Conservation (phyloP, 2,888 invertebrate species). For the Diloba caeruleocephala region DNA sequence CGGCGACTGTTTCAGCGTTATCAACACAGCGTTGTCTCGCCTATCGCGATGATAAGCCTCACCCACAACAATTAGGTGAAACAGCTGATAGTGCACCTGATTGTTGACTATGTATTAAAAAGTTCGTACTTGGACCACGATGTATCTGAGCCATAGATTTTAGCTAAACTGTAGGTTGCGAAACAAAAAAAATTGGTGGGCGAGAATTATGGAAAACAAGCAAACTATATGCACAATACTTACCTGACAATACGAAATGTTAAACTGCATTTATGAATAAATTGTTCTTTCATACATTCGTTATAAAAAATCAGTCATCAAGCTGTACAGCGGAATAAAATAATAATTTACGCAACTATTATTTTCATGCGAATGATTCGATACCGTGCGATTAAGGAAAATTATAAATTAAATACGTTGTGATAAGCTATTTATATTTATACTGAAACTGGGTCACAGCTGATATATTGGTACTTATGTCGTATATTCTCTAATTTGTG, state of each 20-base stretch:
- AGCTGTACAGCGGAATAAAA: constrained; percentile 8
- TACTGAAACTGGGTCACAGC: constrained; percentile 44
- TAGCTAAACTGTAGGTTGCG: no score
- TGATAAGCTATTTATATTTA: constrained; percentile 47
- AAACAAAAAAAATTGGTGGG: no score
- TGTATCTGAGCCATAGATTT: background rate
- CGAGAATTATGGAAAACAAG: background rate
- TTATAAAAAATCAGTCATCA: constrained; percentile 14
- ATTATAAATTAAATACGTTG: constrained; percentile 34
- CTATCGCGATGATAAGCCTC: constrained; percentile 81
- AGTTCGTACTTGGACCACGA: constrained; percentile 28
- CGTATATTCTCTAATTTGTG: constrained; percentile 37
- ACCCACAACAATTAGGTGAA: constrained; percentile 79
- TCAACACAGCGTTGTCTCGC: constrained; percentile 64
- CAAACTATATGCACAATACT: background rate
- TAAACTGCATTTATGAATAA: no score
- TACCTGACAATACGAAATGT: background rate
- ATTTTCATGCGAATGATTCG: constrained; percentile 6
- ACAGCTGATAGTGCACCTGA: constrained; percentile 67
- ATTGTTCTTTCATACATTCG: no score
- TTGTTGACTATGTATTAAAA: constrained; percentile 29
- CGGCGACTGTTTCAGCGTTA: constrained; percentile 74
- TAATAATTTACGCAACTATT: constrained; percentile 13
- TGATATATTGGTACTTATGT: constrained; percentile 41
- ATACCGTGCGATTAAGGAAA: constrained; percentile 16